A percentile compares a stretch with the other conserved stretches of the same genome.
phyloP scores from a whole-genome alignment of 2,797 vertebrate species.

The Microchirus variegatus region DNA sequence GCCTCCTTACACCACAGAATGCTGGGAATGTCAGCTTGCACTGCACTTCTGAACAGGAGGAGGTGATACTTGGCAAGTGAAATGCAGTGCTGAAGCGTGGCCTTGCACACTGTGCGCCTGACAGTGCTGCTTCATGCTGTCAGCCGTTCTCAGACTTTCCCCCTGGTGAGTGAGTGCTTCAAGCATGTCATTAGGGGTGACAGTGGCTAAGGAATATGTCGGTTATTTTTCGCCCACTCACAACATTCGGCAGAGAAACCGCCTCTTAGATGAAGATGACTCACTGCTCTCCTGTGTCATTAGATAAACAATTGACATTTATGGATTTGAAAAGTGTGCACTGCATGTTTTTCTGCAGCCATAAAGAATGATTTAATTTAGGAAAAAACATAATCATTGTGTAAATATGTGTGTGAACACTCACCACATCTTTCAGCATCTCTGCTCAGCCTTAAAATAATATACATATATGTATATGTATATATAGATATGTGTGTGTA shows the following conservation, averaged over 20 bases:
- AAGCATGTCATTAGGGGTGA: constrained; percentile 35
- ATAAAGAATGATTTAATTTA: too few species aligned
- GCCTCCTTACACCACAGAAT: constrained; percentile 42
- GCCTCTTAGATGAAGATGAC: not conserved
- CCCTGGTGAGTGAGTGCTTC: constrained; percentile 28
- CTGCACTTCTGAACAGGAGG: constrained; percentile 26
- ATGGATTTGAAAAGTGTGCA: not conserved
- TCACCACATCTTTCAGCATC: not conserved
- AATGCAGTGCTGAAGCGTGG: constrained; percentile 9
- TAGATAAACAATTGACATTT: not conserved
- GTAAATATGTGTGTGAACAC: too few species aligned
- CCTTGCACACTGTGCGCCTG: constrained; percentile 12
- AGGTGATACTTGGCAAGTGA: constrained; percentile 25
- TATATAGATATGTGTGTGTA: too few species aligned
- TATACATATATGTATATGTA: too few species aligned
- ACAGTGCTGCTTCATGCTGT: constrained; percentile 34
- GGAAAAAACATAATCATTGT: too few species aligned
- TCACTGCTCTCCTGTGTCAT: not conserved
- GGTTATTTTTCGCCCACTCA: constrained; percentile 4
- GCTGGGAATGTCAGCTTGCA: constrained; percentile 48
- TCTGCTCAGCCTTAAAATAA: not conserved
- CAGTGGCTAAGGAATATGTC: constrained; percentile 18
- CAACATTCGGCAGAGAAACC: not conserved
- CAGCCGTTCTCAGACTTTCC: constrained; percentile 14
- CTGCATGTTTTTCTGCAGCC: too few species aligned